Evolutionary conservation across 2,113 vertebrate genomes (phyloP).

Genomic region (Stictonetta naevosa): DNA sequence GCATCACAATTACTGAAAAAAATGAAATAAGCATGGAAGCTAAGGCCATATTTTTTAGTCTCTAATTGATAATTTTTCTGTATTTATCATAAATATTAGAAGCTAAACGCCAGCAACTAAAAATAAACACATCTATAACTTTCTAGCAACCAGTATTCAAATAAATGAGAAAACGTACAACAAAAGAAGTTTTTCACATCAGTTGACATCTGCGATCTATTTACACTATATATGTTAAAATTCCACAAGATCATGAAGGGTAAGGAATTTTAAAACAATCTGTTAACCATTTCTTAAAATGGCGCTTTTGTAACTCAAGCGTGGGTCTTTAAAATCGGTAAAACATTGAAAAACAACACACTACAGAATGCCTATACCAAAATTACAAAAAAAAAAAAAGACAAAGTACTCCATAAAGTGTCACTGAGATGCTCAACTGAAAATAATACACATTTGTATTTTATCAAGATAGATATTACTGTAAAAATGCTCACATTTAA

Average conservation of each 20-base stretch:
- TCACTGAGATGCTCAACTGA: constrained; percentile 69
- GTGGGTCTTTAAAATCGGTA: constrained; percentile 37
- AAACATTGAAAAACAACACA: constrained; percentile 22
- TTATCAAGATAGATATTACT: constrained; percentile 69
- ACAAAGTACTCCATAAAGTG: constrained; percentile 53
- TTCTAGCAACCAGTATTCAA: constrained; percentile 61
- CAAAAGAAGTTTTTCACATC: constrained; percentile 64
- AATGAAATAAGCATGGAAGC: constrained; percentile 71
- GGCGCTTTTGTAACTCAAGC: constrained; percentile 59
- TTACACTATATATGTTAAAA: constrained; percentile 69
- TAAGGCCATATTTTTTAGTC: constrained; percentile 59
- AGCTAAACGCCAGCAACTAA: constrained; percentile 76
- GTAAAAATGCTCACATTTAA: constrained; percentile 70
- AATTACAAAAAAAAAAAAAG: constrained; percentile 23
- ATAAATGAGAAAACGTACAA: constrained; percentile 61
- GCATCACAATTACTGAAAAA: constrained; percentile 77
- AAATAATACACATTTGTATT: constrained; percentile 64
- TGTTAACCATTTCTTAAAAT: constrained; percentile 60
- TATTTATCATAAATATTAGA: constrained; percentile 69
- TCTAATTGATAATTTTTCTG: constrained; percentile 53
- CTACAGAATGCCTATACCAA: neutral
- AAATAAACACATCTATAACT: constrained; percentile 55
- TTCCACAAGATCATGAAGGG: neutral
- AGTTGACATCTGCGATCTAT: constrained; percentile 69
- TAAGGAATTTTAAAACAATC: constrained; percentile 41